phyloP scores from a whole-genome alignment of 2,113 vertebrate species.

The Nyctibius bracteatus region DNA sequence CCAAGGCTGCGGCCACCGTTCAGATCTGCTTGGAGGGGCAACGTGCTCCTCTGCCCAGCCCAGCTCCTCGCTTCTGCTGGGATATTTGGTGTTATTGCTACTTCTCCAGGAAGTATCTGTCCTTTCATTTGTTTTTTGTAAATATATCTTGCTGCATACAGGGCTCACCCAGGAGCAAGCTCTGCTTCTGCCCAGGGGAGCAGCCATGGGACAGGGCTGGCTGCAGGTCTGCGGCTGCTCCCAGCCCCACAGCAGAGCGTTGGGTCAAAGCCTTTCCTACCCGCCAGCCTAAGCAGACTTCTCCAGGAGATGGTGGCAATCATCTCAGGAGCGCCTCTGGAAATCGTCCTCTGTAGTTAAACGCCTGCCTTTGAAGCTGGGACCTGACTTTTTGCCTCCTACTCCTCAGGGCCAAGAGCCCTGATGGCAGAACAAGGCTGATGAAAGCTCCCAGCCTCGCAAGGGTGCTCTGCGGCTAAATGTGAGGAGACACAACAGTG shows the following conservation, averaged over 20 bases:
- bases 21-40: not conserved
- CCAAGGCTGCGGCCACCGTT: accelerated
- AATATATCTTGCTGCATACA: not conserved
- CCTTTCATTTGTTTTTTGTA: not conserved
- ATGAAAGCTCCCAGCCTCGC: not conserved
- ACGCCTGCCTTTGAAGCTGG: not conserved
- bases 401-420: not conserved
- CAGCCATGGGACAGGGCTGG: accelerated
- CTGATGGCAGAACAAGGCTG: not conserved
- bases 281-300: not conserved
- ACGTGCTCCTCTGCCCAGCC: not conserved
- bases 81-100: not conserved
- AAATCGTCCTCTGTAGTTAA: not conserved
- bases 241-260: not conserved
- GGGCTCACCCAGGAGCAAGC: not conserved
- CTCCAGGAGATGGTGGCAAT: not conserved
- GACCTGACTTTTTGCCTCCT: not conserved
- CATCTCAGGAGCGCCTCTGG: not conserved
- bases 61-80: not conserved
- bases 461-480: not conserved
- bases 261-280: not conserved
- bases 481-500: not conserved
- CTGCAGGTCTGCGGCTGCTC: not conserved
- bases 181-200: not conserved
- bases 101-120: not conserved